These are phyloP conservation scores for Apis florea DNA, from an alignment of 1,140 invertebrate species.

Conservation along the genomic window DNA sequence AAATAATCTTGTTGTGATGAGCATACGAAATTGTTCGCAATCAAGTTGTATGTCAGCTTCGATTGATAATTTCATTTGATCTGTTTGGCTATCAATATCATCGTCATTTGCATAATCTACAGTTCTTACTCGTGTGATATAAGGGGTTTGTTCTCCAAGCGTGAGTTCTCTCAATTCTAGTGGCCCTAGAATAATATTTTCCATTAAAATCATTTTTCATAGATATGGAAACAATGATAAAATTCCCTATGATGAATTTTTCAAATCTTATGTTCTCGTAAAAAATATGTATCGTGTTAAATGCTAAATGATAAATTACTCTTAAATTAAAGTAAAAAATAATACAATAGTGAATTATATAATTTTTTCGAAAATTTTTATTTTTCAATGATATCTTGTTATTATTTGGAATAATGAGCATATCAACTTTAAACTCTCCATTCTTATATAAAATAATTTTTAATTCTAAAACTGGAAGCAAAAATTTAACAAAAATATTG, in stretches of 20 bases:
- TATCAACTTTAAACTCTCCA: not conserved
- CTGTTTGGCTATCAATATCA: slow-evolving; percentile 48
- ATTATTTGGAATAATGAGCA: too few species aligned
- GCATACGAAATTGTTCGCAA: slow-evolving; percentile 81
- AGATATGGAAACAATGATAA: not conserved
- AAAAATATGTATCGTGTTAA: not conserved
- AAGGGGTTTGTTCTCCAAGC: slow-evolving; percentile 78
- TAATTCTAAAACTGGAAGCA: not conserved
- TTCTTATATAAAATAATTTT: not conserved
- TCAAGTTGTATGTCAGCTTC: slow-evolving; percentile 80
- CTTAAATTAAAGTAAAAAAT: too few species aligned
- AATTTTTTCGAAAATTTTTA: too few species aligned
- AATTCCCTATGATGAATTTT: not conserved
- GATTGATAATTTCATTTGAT: slow-evolving; percentile 77
- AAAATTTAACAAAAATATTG: not conserved
- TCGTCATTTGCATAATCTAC: slow-evolving; percentile 74
- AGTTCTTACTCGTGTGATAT: slow-evolving; percentile 73
- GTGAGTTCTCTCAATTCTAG: slow-evolving; percentile 76
- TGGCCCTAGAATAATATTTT: slow-evolving; percentile 61
- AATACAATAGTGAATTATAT: too few species aligned
- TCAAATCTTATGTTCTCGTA: not conserved
- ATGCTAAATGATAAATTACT: not conserved
- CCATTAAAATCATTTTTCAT: not conserved
- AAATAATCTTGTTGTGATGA: slow-evolving; percentile 80
- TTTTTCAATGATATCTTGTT: too few species aligned